phyloP scores from a whole-genome alignment of 1,140 invertebrate genomes.

The Drosophila murphyi region DNA sequence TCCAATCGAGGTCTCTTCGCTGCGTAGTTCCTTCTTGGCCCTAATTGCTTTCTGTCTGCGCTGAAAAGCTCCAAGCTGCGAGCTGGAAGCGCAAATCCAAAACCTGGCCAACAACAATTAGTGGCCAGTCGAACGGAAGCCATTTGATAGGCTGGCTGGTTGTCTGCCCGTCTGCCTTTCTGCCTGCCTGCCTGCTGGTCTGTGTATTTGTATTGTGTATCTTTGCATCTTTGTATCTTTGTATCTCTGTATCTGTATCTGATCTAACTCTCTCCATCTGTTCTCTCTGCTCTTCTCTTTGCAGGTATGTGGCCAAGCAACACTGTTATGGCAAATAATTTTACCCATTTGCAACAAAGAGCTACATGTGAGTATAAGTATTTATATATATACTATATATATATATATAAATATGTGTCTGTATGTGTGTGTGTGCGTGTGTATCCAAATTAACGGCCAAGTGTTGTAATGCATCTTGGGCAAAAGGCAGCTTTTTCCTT shows the following conservation, averaged over 20 bases:
- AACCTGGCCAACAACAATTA: conserved; percentile 29
- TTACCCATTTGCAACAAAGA: conserved; percentile 13
- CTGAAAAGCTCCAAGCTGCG: conserved; percentile 3
- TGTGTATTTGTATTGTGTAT: neutral
- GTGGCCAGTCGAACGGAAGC: conserved; percentile 41
- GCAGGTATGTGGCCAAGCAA: conserved; percentile 40
- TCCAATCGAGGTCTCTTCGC: neutral
- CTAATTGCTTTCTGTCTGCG: conserved; percentile 34
- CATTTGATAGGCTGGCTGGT: conserved; percentile 24
- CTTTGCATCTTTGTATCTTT: conserved; percentile 14
- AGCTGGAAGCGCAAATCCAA: conserved; percentile 19
- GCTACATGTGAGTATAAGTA: conserved; percentile 1
- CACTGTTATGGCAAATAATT: conserved; percentile 26
- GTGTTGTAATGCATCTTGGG: conserved; percentile 38
- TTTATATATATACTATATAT: too few species aligned
- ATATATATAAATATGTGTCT: neutral
- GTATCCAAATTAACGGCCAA: conserved; percentile 43
- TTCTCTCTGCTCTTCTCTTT: conserved; percentile 14
- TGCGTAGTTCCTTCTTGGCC: conserved; percentile 12
- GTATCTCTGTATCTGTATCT: conserved; percentile 6
- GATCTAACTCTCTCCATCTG: neutral
- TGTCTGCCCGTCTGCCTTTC: neutral
- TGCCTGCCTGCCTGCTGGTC: too few species aligned
- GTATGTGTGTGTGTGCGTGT: conserved; percentile 11
- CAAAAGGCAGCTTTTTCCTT: conserved; percentile 26